Evolutionary conservation across 2,113 vertebrate species (phyloP), one percentile per base, ranked within the genome.

Genomic region (Pogonocichla stellata): DNA sequence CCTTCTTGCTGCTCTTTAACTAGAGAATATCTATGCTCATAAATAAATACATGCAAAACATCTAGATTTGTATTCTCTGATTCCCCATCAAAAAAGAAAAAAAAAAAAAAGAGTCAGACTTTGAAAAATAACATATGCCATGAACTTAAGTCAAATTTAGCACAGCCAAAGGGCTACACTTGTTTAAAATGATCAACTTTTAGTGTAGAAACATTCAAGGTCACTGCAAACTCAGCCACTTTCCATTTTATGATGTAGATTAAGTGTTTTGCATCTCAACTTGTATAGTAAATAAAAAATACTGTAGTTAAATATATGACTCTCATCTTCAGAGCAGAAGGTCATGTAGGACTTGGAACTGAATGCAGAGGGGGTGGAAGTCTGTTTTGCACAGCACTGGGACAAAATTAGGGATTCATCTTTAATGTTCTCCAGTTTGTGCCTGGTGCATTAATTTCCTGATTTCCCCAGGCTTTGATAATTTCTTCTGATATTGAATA

Each of bases 241-340:
- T 93, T 92, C 74, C 56, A 19, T 88, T 97, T 97, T 96, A 97
- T 0, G 9, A 96, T 97, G 93, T 58, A 97, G 94, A 97, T 96
- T 93, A 93, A 95, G 77, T 81, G 57, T 85, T 95, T 97, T 94
- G 80, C 94, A 97, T 93, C 67, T 91, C 88, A 92, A 89, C 62
- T 50, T 89, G 82, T 54, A 94, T 84, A 89, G 90, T 97, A 97
- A 97, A 97, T 96, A 97, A 97, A 96, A 94, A 95, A 82, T 92
- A 86, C 71, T 89, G 33, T 74, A 74, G 89, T 96, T 93, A 96
- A 80, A 95, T 95, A 92, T 93, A 88, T 65, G 51, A 88, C 85
- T 95, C 94, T 78, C 90, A 82, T 94, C 93, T 96, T 96, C 50
- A 66, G 85, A 89, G 78, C 38, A 1, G 85, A 97, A 94, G 73